phyloP scores from a whole-genome alignment of 2,797 vertebrate species.

The Erpetoichthys calabaricus region DNA sequence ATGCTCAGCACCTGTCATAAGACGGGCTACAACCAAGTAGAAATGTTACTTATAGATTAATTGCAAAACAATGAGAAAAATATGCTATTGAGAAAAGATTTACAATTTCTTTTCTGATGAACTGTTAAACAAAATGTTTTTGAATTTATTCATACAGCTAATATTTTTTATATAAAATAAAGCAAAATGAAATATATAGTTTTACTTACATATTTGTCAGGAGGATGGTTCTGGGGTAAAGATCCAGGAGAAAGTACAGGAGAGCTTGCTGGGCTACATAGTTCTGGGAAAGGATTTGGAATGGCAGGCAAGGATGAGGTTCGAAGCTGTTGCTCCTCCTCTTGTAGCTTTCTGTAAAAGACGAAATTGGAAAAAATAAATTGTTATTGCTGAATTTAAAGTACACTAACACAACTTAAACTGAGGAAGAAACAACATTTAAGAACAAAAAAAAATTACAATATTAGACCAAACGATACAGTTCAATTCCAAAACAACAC shows the following conservation, averaged over 20 bases:
- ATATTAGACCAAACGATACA: no score
- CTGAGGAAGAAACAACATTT: no score
- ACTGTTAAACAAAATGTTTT: no score
- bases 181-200: neutral
- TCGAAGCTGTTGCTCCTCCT: conserved; percentile 75
- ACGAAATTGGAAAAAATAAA: neutral
- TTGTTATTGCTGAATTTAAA: neutral
- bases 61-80: no score
- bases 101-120: no score
- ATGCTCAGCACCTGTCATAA: no score
- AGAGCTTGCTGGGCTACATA: conserved; percentile 70
- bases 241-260: conserved; percentile 71
- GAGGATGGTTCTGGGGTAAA: conserved; percentile 68
- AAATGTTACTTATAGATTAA: no score
- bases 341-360: conserved; percentile 72
- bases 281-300: conserved; percentile 92
- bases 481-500: no score
- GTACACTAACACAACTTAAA: neutral
- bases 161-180: no score
- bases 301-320: conserved; percentile 91
- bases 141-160: no score
- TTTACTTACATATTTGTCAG: conserved; percentile 46
- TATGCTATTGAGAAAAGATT: no score
- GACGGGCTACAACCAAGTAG: no score
- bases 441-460: neutral